Evolutionary conservation across 2,797 vertebrate species (phyloP), one percentile per base, ranked within the genome.

Genomic region (Setipinna tenuifilis): DNA sequence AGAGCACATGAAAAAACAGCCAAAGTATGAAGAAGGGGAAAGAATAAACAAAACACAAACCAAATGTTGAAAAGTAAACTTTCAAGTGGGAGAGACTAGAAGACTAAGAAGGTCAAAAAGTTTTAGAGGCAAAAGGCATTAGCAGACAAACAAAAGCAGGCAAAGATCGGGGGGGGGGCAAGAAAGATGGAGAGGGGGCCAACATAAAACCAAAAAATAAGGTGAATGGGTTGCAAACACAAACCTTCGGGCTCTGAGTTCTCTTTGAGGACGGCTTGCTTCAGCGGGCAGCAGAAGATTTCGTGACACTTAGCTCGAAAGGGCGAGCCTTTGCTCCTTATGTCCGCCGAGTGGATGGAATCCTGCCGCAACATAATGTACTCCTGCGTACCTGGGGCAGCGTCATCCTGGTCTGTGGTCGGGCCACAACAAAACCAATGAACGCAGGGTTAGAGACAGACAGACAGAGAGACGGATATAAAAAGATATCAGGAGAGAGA

Each of bases 311-410:
- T 99, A 97, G 98, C 97, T 96, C 98, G 98, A 99, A 99, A 99
- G 91, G 98, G 98, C 96, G 98, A 99, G 95, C 98, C 98, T 97
- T 99, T 99, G 98, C 97, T 98, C 97, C 98, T 99, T 99, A 99
- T 97, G 96, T 99, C 98, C 97, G 98, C 98, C 89, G 98, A 99
- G 96, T 99, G 98, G 97, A 99, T 98, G 95, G 98, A 99, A 96
- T 99, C 98, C 98, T 99, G 98, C 94, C 98, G 98, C 97, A 99
- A 98, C 98, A 99, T 99, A 99, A 99, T 99, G 97, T 99, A 99
- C 96, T 99, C 98, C 97, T 99, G 98, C 94, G 98, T 99, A 98
- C 97, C 98, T 97, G 98, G 97, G 95, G 96, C 97, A 95, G 97
- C 97, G 94, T 98, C 98, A 98, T 99, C 98, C 97, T 98, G 97